These are phyloP conservation scores for Pherbina coryleti DNA, from an alignment of 2,888 invertebrate genomes.

Conservation along the genomic window DNA sequence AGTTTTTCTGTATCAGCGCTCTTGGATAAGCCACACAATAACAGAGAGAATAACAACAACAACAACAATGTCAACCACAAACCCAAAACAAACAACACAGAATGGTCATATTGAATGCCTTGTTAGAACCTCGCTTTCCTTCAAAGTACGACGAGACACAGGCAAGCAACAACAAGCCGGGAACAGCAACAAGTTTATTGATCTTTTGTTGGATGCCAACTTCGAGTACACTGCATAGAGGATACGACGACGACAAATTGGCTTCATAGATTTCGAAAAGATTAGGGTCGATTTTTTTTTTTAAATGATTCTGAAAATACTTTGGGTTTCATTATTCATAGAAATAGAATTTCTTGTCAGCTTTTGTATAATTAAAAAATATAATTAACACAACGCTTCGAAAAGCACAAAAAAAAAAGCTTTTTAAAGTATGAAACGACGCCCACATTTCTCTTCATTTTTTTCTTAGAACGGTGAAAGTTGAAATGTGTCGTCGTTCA, in stretches of 20 bases:
- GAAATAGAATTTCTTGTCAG: too few species aligned
- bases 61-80: not conserved
- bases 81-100: not conserved
- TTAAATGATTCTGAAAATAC: too few species aligned
- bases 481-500: too few species aligned
- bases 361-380: not conserved
- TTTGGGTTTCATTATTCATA: too few species aligned
- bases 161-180: not conserved
- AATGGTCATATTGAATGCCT: not conserved
- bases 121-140: constrained; percentile 8
- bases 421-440: not conserved
- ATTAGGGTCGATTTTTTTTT: too few species aligned
- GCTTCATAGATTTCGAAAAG: too few species aligned
- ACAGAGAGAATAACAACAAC: not conserved
- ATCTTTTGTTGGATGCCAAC: not conserved
- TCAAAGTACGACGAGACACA: not conserved
- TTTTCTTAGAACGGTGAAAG: not conserved
- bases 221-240: not conserved
- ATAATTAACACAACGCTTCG: not conserved
- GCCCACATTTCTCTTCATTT: not conserved
- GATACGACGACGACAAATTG: too few species aligned
- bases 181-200: not conserved
- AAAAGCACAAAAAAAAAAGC: not conserved
- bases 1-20: not conserved
- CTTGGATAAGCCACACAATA: not conserved